Evolutionary conservation across 2,888 invertebrate genomes (phyloP).

Genomic region (Hirtodrosophila alboralis): DNA sequence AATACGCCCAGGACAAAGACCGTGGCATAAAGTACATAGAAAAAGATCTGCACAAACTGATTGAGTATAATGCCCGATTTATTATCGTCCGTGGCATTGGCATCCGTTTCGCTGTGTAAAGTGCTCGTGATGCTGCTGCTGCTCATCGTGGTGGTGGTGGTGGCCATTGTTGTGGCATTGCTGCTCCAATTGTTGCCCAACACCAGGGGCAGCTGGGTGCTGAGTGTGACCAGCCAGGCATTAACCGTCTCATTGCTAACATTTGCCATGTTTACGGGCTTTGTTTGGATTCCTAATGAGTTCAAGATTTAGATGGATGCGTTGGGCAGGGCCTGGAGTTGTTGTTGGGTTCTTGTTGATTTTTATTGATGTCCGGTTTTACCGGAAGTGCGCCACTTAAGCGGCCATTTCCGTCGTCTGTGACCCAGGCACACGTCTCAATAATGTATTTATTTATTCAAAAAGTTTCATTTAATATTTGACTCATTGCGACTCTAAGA

Average conservation of each 20-base stretch:
- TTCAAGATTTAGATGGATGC: conserved; percentile 17
- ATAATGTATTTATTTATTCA: conserved; percentile 49
- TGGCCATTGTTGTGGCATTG: conserved; percentile 31
- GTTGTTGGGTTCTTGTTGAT: conserved; percentile 9
- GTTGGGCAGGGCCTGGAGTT: not conserved
- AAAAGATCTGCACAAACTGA: conserved; percentile 81
- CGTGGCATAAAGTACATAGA: conserved; percentile 81
- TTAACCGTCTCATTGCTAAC: conserved; percentile 49
- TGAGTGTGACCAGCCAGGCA: conserved; percentile 41
- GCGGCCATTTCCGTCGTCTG: conserved; percentile 68
- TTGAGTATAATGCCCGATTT: conserved; percentile 74
- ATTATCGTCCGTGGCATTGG: conserved; percentile 36
- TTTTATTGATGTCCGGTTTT: conserved; percentile 45
- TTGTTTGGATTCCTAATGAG: conserved; percentile 34
- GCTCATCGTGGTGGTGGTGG: conserved; percentile 22
- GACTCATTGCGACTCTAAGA: conserved; percentile 47
- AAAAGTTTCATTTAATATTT: conserved; percentile 51
- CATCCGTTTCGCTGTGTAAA: conserved; percentile 6
- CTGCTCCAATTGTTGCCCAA: conserved; percentile 43
- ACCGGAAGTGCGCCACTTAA: conserved; percentile 72
- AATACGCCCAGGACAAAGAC: conserved; percentile 93
- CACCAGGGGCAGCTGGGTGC: conserved; percentile 54
- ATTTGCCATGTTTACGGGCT: conserved; percentile 49
- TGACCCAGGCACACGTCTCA: conserved; percentile 46
- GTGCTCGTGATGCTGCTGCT: conserved; percentile 1